Evolutionary conservation across 2,888 invertebrate species (phyloP), one percentile per base, ranked within the genome.

Genomic region (Orthosia gothica): DNA sequence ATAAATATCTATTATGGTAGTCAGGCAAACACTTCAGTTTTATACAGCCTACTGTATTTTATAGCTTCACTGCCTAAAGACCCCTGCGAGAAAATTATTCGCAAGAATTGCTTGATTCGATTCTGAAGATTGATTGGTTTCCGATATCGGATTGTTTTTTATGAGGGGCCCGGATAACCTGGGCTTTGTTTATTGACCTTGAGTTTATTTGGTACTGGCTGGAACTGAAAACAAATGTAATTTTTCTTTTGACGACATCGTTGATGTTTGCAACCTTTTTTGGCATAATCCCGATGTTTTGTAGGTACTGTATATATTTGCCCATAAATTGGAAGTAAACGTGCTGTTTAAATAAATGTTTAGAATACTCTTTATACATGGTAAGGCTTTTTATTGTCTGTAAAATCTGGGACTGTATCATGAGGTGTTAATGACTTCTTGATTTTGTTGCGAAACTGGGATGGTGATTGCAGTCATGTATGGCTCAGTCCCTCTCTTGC

Each of bases 1-100:
- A 74, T 84, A 73, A 87, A 84, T 84, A 74, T 87, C 40, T 63
- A 69, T 84, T 80, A 77, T 71, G 50, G 52, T 52, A 63, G 68
- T 69, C 54, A 63, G 45, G 57, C 49, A 81, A 81, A 67, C 81
- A 84, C 63, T 84, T 58, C 57, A 84, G 50, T 81, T 81, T 80
- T 81, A 81, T 81, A 47, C 50, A 66, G 65, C 52, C 71, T 82
- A 70, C 71, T 58, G 82, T 67, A 70, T 55, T 70, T 84, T 85
- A 81, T 64, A 70, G 70, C 70, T 67, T 26, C 45, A 52, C 52
- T 63, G 63, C 18, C n/a, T 70, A 40, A 47, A 52, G 52, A 83
- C 70, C 26, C 52, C 50, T 62, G 66, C 65, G 62, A 75, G 76
- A 64, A 71, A 85, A 83, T 79, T 83, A 87, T 87, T 76, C 67